Evolutionary conservation across 2,797 vertebrate species (phyloP).

Genomic region (Erpetoichthys calabaricus): DNA sequence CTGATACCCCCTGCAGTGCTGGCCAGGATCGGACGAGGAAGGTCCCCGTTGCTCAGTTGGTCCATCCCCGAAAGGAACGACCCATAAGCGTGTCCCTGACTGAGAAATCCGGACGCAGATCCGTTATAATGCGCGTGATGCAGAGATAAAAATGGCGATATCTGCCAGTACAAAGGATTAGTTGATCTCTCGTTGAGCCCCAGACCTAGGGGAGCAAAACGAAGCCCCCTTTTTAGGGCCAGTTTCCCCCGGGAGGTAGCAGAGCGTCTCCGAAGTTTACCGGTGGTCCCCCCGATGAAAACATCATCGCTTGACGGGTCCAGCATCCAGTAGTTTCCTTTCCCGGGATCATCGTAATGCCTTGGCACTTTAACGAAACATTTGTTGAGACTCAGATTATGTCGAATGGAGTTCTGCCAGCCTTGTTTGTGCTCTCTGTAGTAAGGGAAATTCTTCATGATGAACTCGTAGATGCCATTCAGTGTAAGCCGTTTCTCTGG

Average conservation of each 20-base stretch:
- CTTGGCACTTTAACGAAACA: conserved; percentile 63
- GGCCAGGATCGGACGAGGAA: conserved; percentile 43
- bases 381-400: conserved; percentile 65
- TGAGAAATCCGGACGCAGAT: conserved; percentile 41
- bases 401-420: conserved; percentile 65
- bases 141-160: conserved; percentile 53
- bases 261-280: conserved; percentile 59
- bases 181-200: conserved; percentile 40
- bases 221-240: conserved; percentile 54
- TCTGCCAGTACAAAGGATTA: conserved; percentile 58
- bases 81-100: conserved; percentile 43
- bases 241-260: conserved; percentile 54
- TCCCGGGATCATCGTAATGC: conserved; percentile 65
- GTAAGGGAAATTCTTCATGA: conserved; percentile 66
- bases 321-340: conserved; percentile 67
- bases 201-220: conserved; percentile 47
- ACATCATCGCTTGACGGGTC: conserved; percentile 64
- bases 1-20: conserved; percentile 33
- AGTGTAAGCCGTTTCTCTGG: conserved; percentile 62
- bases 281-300: conserved; percentile 59
- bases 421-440: conserved; percentile 64
- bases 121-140: conserved; percentile 54
- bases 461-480: conserved; percentile 64
- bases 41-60: conserved; percentile 43
- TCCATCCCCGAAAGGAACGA: conserved; percentile 47